Percentiles rank a stretch among this genome's conserved stretches.
Evolutionary conservation across 2,888 invertebrate genomes (phyloP).

Genomic region (Chironomus tentans): DNA sequence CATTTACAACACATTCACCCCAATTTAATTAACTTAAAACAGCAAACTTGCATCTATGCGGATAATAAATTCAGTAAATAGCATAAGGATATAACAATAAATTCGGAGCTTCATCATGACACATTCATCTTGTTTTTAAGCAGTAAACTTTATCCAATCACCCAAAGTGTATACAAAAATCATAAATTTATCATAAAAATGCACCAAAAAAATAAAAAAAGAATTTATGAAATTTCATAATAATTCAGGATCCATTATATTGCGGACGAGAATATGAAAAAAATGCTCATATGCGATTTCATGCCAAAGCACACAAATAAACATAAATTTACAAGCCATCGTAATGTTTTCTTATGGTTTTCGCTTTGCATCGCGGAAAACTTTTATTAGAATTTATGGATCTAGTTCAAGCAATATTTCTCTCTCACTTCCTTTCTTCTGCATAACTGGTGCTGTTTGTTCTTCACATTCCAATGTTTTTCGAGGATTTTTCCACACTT

Average conservation of each 20-base stretch:
- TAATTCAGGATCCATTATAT: background rate
- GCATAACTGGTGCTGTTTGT: background rate
- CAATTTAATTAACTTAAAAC: too few species aligned
- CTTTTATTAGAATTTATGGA: constrained; percentile 21
- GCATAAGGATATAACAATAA: too few species aligned
- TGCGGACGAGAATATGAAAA: background rate
- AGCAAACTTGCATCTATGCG: too few species aligned
- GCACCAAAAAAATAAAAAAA: background rate
- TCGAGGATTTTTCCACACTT: background rate
- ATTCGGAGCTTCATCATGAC: too few species aligned
- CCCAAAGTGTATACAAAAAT: too few species aligned
- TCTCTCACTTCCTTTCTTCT: background rate
- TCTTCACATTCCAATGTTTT: background rate
- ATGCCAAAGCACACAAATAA: constrained; percentile 22
- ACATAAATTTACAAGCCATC: constrained; percentile 20
- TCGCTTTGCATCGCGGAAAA: constrained; percentile 15
- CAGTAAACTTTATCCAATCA: too few species aligned
- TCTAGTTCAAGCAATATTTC: constrained; percentile 12
- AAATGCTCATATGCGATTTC: constrained; percentile 15
- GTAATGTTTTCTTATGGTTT: constrained; percentile 18
- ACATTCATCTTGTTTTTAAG: too few species aligned
- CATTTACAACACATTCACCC: too few species aligned
- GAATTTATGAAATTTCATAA: constrained; percentile 18
- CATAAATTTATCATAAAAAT: background rate
- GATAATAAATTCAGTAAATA: too few species aligned